Evolutionary conservation across 2,113 vertebrate species (phyloP).

Genomic region (Suncus etruscus): DNA sequence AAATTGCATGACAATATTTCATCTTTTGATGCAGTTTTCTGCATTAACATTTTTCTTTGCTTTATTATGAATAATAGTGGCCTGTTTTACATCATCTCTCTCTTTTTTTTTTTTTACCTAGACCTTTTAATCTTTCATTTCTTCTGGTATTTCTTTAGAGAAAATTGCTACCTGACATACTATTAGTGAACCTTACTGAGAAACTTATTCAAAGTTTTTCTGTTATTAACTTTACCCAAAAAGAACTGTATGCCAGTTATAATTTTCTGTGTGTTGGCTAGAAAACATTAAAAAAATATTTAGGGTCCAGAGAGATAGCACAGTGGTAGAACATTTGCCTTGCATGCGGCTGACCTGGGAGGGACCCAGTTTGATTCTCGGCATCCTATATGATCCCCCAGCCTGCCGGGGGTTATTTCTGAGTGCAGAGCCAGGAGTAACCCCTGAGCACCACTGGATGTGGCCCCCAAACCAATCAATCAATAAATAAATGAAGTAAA

Average conservation of each 20-base stretch:
- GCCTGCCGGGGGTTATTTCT: no score
- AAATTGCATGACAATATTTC: conserved; percentile 40
- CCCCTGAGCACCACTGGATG: no score
- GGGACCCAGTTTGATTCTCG: no score
- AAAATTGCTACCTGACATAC: conserved; percentile 13
- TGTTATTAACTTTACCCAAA: neutral
- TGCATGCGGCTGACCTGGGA: no score
- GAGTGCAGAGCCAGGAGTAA: no score
- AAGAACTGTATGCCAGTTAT: neutral
- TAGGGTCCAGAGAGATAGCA: no score
- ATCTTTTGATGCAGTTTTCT: conserved; percentile 22
- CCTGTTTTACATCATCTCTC: neutral
- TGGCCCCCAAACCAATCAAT: no score
- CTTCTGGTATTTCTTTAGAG: conserved; percentile 31
- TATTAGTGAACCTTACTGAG: conserved; percentile 21
- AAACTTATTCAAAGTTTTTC: conserved; percentile 18
- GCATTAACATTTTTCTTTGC: conserved; percentile 36
- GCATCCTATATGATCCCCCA: no score
- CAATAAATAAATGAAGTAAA: no score
- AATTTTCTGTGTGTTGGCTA: conserved; percentile 37
- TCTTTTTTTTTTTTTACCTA: neutral
- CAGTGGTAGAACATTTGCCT: no score
- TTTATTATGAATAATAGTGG: neutral
- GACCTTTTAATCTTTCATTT: conserved; percentile 30
- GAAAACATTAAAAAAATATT: neutral